Evolutionary conservation across 2,113 vertebrate species (phyloP).

Genomic region (Podocnemis expansa): DNA sequence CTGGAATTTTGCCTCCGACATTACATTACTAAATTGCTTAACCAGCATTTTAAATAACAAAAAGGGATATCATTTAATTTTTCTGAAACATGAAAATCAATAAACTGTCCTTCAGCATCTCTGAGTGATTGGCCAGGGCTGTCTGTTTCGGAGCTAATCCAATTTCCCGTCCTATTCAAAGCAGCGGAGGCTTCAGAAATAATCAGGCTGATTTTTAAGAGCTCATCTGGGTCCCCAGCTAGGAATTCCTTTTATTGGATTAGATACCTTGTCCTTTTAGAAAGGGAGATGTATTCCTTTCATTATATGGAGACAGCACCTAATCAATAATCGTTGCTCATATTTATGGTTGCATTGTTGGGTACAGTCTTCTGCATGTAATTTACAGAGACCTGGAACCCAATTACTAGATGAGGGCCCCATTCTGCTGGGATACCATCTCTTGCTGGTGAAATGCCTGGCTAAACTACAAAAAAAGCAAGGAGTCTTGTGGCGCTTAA

Average conservation of each 20-base stretch:
- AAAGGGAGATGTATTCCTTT: slow-evolving; percentile 73
- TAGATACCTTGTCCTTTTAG: slow-evolving; percentile 72
- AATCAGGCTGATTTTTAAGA: slow-evolving; percentile 65
- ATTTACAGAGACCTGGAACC: slow-evolving; percentile 56
- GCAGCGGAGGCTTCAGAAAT: slow-evolving; percentile 55
- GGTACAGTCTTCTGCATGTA: slow-evolving; percentile 64
- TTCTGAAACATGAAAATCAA: slow-evolving; percentile 80
- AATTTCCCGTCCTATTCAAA: slow-evolving; percentile 54
- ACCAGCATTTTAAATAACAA: slow-evolving; percentile 81
- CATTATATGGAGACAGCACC: slow-evolving; percentile 77
- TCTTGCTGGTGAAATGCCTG: not conserved
- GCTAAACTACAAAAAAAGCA: too few relatives aligned
- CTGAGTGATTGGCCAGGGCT: slow-evolving; percentile 64
- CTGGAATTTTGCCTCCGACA: slow-evolving; percentile 62
- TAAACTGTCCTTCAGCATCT: slow-evolving; percentile 76
- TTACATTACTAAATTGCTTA: slow-evolving; percentile 78
- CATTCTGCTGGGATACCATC: not conserved
- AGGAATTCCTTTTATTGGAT: slow-evolving; percentile 78
- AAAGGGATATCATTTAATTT: slow-evolving; percentile 80
- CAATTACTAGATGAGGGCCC: slow-evolving; percentile 39
- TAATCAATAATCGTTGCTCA: slow-evolving; percentile 77
- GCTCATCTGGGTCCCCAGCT: slow-evolving; percentile 53
- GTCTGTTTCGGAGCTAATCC: slow-evolving; percentile 68
- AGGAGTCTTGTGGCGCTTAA: too few relatives aligned
- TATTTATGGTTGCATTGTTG: slow-evolving; percentile 64